These are phyloP conservation scores for Chroicocephalus ridibundus DNA, from an alignment of 2,113 vertebrate species.

Conservation along the genomic window DNA sequence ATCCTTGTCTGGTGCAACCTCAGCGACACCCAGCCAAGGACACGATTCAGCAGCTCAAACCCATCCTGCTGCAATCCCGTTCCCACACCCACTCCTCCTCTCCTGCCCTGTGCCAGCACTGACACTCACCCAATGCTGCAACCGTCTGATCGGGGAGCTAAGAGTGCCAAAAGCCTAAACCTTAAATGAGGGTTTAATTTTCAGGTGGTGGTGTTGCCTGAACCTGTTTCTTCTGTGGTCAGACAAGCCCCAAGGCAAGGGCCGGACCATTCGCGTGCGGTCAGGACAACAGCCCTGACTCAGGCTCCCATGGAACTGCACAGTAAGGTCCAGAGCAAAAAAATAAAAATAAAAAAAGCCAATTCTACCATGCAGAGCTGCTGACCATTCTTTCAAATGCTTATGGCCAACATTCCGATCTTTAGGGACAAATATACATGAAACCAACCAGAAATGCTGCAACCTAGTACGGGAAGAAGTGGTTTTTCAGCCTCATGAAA, in stretches of 20 bases:
- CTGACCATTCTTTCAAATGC: background rate
- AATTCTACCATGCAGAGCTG: background rate
- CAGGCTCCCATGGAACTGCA: background rate
- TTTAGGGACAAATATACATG: background rate
- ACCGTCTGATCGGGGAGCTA: background rate
- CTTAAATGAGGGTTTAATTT: background rate
- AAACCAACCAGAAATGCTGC: background rate
- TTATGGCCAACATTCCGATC: too few species aligned
- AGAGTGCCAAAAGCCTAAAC: background rate
- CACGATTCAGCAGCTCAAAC: background rate
- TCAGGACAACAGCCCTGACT: background rate
- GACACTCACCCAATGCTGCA: background rate
- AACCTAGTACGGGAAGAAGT: background rate
- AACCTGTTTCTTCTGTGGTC: rapidly evolving
- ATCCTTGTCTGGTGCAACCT: background rate
- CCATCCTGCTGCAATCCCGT: background rate
- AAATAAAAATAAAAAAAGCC: background rate
- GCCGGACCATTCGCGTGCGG: rapidly evolving
- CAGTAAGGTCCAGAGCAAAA: background rate
- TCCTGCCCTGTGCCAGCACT: background rate
- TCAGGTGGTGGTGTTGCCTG: background rate
- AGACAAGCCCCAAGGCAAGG: background rate
- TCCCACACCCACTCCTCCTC: background rate
- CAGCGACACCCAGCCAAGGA: background rate
- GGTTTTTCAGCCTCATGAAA: background rate